Evolutionary conservation across 2,797 vertebrate genomes (phyloP).

Genomic region (Galagoides demidoff): DNA sequence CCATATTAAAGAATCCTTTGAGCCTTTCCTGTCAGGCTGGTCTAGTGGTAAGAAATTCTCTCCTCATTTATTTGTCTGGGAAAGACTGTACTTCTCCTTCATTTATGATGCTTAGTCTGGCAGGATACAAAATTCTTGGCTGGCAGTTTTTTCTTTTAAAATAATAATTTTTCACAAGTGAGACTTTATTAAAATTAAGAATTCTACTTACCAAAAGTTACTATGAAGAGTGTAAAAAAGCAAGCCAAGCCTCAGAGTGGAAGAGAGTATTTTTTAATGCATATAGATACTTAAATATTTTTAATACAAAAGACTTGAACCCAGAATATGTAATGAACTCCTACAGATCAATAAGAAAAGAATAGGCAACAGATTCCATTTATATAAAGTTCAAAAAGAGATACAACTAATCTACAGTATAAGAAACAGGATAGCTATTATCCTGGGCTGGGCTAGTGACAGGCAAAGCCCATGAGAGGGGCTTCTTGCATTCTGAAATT

Average conservation of each 20-base stretch:
- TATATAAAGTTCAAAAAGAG: neutral
- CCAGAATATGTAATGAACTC: neutral
- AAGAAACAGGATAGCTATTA: neutral
- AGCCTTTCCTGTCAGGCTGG: neutral
- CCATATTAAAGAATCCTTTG: neutral
- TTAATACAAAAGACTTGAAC: neutral
- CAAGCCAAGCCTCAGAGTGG: neutral
- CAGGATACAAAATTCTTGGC: neutral
- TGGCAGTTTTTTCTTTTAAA: neutral
- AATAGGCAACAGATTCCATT: neutral
- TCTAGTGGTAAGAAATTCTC: neutral
- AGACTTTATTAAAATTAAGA: neutral
- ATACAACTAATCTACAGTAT: neutral
- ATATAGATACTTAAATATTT: neutral
- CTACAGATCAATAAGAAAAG: neutral
- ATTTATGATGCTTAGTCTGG: neutral
- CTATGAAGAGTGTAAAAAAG: neutral
- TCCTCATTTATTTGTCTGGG: neutral
- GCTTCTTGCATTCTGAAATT: neutral
- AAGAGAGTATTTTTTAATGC: neutral
- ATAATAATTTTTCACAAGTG: neutral
- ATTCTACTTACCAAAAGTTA: neutral
- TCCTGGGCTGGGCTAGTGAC: neutral
- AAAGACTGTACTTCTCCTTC: neutral
- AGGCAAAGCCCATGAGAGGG: neutral